Evolutionary conservation across 2,888 invertebrate genomes (phyloP), one percentile per base, ranked within the genome.

Genomic region (Saturnia pavonia): DNA sequence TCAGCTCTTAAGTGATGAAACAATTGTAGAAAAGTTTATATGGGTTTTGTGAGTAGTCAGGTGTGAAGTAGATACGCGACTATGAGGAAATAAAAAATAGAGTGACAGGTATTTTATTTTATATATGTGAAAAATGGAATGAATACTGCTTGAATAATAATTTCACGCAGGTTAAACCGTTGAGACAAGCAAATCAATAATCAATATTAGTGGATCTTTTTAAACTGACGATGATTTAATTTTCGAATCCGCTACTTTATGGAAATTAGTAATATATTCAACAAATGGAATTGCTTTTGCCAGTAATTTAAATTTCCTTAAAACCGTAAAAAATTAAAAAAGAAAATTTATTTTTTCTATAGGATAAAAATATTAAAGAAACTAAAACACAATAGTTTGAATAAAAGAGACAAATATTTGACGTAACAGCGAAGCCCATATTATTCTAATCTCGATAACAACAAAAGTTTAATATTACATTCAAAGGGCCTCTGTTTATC

Each of bases 391-490:
- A 69, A 70, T 72, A 63, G 57, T 63, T 69, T 72, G 51, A 76
- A 78, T 77, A 80, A 81, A 83, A 76, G 75, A 78, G 76, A 81
- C 77, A 74, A 76, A 81, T 77, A 83, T 83, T 82, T 80, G 80
- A 85, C 79, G 77, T 76, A 60, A 60, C 57, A 27, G 57, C 6
- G 81, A 78, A 76, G 73, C 78, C 81, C 79, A 80, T 85, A 86
- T 87, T 85, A 85, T 87, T 85, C 78, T 87, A 86, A 88, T 87
- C 84, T 83, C 80, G 84, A 85, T 86, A 88, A 87, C 87, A 89
- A 87, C 86, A 85, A 88, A 90, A 90, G 83, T 89, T 90, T 86
- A 87, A 87, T 88, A 89, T 86, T 85, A 89, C 87, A 86, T 88
- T 87, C 84, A 87, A 87, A 88, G 85, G 85, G 85, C 83, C 83